These are phyloP conservation scores for Acrobasis repandana DNA, from an alignment of 2,888 invertebrate species.

Conservation along the genomic window DNA sequence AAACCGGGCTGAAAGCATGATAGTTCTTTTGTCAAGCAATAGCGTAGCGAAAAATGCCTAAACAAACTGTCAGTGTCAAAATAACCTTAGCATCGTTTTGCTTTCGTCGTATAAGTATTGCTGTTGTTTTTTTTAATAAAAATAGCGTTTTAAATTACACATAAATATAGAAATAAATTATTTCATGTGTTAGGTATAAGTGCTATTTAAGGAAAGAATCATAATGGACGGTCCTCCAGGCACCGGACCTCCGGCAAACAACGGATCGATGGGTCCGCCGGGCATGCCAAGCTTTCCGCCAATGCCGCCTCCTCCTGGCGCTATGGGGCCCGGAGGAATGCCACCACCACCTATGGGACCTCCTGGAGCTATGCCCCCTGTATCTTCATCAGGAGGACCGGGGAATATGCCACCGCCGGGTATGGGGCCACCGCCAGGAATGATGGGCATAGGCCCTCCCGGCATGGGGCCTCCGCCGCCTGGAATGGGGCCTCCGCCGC, in stretches of 20 bases:
- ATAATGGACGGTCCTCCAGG: slow-evolving; percentile 74
- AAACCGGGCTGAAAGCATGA: too few species aligned
- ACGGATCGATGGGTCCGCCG: slow-evolving; percentile 59
- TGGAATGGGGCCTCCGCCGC: slow-evolving; percentile 37
- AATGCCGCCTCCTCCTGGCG: slow-evolving; percentile 63
- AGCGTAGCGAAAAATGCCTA: too few species aligned
- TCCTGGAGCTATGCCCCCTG: slow-evolving; percentile 51
- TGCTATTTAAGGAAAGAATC: not conserved
- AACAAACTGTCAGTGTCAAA: not conserved
- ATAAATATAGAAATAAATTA: not conserved
- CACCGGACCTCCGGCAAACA: slow-evolving; percentile 59
- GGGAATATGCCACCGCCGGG: slow-evolving; percentile 39
- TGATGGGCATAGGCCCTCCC: slow-evolving; percentile 38
- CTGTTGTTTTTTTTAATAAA: slow-evolving; percentile 5
- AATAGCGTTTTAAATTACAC: not conserved
- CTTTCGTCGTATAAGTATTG: slow-evolving; percentile 11
- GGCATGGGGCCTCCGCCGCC: slow-evolving; percentile 46
- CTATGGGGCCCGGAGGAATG: slow-evolving; percentile 47
- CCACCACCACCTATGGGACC: slow-evolving; percentile 45
- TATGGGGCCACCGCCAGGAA: slow-evolving; percentile 48
- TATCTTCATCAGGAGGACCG: slow-evolving; percentile 48
- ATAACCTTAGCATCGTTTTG: slow-evolving; percentile 1
- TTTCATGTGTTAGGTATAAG: not conserved
- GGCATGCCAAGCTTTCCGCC: slow-evolving; percentile 59
- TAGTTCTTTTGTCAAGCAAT: too few species aligned